A percentile compares a stretch with the other conserved stretches of the same genome.
Evolutionary conservation across 2,113 vertebrate species (phyloP).

Genomic region (Oryzias curvinotus): DNA sequence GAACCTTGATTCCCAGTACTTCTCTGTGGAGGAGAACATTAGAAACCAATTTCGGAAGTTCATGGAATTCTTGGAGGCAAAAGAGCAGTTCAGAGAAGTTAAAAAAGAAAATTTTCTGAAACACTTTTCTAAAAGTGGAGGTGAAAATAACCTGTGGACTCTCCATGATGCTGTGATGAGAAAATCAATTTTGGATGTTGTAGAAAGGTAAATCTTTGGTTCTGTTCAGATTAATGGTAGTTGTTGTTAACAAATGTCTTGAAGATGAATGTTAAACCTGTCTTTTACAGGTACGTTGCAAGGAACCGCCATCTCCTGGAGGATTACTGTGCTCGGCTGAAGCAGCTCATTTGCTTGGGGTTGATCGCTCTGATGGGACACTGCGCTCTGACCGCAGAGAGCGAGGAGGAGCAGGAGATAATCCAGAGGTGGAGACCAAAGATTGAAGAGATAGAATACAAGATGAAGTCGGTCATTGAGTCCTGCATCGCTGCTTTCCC

Average conservation of each 20-base stretch:
- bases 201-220: constrained; percentile 52
- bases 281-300: constrained; percentile 65
- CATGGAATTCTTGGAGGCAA: constrained; percentile 77
- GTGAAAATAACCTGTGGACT: constrained; percentile 77
- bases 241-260: not conserved
- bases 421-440: constrained; percentile 73
- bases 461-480: constrained; percentile 73
- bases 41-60: constrained; percentile 80
- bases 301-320: constrained; percentile 76
- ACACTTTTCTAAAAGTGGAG: constrained; percentile 73
- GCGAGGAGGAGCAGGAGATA: constrained; percentile 66
- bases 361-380: constrained; percentile 76
- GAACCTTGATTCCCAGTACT: constrained; percentile 70
- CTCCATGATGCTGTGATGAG: constrained; percentile 78
- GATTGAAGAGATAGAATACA: constrained; percentile 72
- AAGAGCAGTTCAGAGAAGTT: constrained; percentile 73
- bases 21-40: constrained; percentile 77
- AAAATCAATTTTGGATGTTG: constrained; percentile 69
- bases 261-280: not conserved
- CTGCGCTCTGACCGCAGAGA: constrained; percentile 61
- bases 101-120: constrained; percentile 75
- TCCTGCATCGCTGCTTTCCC: constrained; percentile 69
- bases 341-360: constrained; percentile 80
- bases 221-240: not conserved
- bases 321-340: constrained; percentile 77